Percentiles rank a stretch among this genome's conserved stretches.
Evolutionary conservation across 30 jellyfish, hydroid and myxozoan genomes (phyloP).

Genomic region (Aurelia aurita complex sp. Pacific): DNA sequence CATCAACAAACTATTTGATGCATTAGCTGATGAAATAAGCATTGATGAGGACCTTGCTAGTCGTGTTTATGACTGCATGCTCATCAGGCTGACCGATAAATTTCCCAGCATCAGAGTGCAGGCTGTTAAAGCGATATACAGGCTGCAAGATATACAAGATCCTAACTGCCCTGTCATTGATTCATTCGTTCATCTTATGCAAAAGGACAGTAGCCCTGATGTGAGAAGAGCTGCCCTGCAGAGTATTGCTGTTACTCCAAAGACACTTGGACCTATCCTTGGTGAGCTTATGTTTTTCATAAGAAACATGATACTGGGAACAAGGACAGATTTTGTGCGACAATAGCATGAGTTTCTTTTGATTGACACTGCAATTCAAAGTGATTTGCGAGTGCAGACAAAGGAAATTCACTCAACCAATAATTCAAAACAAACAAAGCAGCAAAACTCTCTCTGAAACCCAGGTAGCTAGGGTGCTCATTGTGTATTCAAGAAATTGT

Average conservation of each 20-base stretch:
- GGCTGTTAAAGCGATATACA: conserved; percentile 86
- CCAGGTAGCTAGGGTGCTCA: too few species aligned
- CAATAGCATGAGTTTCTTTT: too few species aligned
- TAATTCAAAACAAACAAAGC: too few species aligned
- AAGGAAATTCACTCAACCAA: too few species aligned
- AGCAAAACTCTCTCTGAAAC: too few species aligned
- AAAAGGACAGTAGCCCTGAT: conserved; percentile 89
- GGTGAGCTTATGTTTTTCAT: conserved; percentile 35
- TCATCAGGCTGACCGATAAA: conserved; percentile 83
- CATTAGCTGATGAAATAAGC: conserved; percentile 75
- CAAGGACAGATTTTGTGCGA: too few species aligned
- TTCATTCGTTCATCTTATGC: conserved; percentile 80
- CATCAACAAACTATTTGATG: conserved; percentile 75
- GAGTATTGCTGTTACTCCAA: conserved; percentile 79
- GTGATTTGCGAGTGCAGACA: too few species aligned
- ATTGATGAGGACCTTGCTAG: conserved; percentile 92
- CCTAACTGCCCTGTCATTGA: conserved; percentile 90
- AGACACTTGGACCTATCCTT: conserved; percentile 69
- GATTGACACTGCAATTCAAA: too few species aligned
- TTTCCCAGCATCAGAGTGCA: conserved; percentile 85
- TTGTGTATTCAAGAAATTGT: too few species aligned
- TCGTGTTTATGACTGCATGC: conserved; percentile 91
- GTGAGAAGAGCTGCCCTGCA: conserved; percentile 82
- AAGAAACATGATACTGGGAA: too few species aligned
- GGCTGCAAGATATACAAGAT: conserved; percentile 92